Evolutionary conservation across 2,888 invertebrate genomes (phyloP), one percentile per base, ranked within the genome.

Genomic region (Exephanes ischioxanthus): DNA sequence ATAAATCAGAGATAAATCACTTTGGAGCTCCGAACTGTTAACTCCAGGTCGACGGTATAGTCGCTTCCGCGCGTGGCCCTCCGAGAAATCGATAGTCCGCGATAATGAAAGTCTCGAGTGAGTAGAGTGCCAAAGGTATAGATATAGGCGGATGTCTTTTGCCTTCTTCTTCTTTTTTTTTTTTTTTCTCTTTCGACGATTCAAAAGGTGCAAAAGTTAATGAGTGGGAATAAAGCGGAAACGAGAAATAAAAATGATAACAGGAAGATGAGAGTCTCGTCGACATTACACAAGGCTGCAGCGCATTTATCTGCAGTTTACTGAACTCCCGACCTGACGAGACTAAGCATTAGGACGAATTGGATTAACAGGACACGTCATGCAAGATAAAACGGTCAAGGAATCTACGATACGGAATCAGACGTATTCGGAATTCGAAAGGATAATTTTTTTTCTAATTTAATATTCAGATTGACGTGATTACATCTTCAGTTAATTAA

Each of bases 1-100:
- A 92, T 93, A 93, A 93, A 93, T 93, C 93, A 93, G 90, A 92
- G 91, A 93, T 93, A 93, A 93, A 93, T 93, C 93, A 93, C 92
- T 92, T 91, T 92, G 91, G 92, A 91, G 91, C 91, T 93, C 63
- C 91, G 91, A 90, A 90, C 92, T 93, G 93, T 92, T 93, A 91
- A 91, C 91, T 92, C 91, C 92, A 91, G 91, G 90, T 89, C 90
- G 90, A 89, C 90, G 91, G 84, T 87, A 16, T 30, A 71, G 67
- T 77, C 76, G 80, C 80, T 84, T 68, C 51, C 77, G 61, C 26
- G 72, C 45, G 58, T 19, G 58, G 76, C 66, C 37, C 45, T 41
- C 63, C 48, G 72, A 72, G 61, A 80, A 92, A 92, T 92, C 93
- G 92, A 93, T 92, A 91, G 89, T 86, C 89, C 82, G 85, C 89